phyloP scores from a whole-genome alignment of 2,888 invertebrate species.

The Drosophila mimetica region DNA sequence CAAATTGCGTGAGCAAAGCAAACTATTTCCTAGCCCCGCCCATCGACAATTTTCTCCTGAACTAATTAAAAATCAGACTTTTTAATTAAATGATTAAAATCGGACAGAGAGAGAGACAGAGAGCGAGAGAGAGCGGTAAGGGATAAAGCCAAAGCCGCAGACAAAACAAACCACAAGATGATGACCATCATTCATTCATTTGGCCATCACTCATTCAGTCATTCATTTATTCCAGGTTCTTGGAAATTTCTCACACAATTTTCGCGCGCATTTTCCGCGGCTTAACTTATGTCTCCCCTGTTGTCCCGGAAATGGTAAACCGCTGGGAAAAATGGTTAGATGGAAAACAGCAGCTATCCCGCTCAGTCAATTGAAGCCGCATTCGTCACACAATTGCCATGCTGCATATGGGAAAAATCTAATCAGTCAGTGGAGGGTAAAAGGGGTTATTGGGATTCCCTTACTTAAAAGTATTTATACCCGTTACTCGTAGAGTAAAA shows the following conservation, averaged over 20 bases:
- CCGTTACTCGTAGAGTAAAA: too few relatives aligned
- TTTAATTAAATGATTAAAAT: conserved; percentile 77
- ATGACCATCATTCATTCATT: conserved; percentile 38
- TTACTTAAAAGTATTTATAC: conserved; percentile 2
- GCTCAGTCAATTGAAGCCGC: conserved; percentile 29
- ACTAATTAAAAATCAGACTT: conserved; percentile 72
- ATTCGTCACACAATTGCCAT: conserved; percentile 44
- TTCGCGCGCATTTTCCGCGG: conserved; percentile 63
- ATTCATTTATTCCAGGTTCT: conserved; percentile 54
- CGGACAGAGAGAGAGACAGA: conserved; percentile 17
- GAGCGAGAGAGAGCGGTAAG: neutral
- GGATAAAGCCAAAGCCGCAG: conserved; percentile 19
- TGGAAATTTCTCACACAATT: conserved; percentile 75
- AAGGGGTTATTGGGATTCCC: neutral
- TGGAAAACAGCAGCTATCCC: conserved; percentile 53
- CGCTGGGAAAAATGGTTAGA: conserved; percentile 64
- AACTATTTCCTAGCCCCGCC: conserved; percentile 16
- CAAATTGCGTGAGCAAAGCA: conserved; percentile 68
- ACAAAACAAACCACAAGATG: conserved; percentile 37
- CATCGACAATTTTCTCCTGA: conserved; percentile 54
- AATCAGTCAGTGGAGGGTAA: conserved; percentile 10
- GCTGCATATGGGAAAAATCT: conserved; percentile 35
- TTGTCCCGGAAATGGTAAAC: conserved; percentile 70
- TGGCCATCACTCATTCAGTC: conserved; percentile 25
- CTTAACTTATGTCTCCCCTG: conserved; percentile 17